Base-by-base conservation (phyloP, 23 tunicate genomes). In the Ciona savignyi region DNA sequence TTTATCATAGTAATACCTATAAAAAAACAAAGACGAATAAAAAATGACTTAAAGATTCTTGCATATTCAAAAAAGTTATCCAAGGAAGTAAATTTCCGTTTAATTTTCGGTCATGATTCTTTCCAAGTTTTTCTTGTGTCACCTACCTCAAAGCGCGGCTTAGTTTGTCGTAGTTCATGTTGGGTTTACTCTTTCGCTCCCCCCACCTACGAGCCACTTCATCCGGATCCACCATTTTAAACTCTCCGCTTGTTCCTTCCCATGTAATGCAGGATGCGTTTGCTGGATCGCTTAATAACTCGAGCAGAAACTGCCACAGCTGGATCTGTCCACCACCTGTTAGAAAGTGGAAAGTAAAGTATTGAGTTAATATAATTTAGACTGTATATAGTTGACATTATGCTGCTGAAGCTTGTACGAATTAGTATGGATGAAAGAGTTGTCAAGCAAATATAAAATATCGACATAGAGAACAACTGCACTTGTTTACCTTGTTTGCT, bases 151-250 rank as follows among this genome's bases (percentile, higher is more conserved):
- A 61, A 2, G 98, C 98, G 60, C 98, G 74, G 42, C 93, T 86
- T 65, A 93, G 81, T 81, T 93, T 93, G 56, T 87, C 98, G 66
- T 93, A 93, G 68, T 93, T 93, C 98, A 93, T 93, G 81, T 93
- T 93, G 22, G 98, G 98, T 76, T 93, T 93, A 80, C 86, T 87
- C 64, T 93, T 93, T 63, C 98, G 68, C 67, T 93, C 93, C 51
- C 98, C 98, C 98, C 98, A 93, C 27, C 92, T 48, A 28, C 98
- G 77, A 23, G 98, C 98, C 49, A 93, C 98, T 63, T 93, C 98
- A 74, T 93, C 98, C 30, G 98, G 98, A 64, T 93, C 98, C 34
- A 83, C 92, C 98, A 93, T 93, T 64, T 87, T 87, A 32, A 93
- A 93, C 78, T 93, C 98, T 42, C 98, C 98, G 9, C 73, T 78